Base-by-base conservation (phyloP, 2,113 vertebrate genomes). In the Microtus oregoni region DNA sequence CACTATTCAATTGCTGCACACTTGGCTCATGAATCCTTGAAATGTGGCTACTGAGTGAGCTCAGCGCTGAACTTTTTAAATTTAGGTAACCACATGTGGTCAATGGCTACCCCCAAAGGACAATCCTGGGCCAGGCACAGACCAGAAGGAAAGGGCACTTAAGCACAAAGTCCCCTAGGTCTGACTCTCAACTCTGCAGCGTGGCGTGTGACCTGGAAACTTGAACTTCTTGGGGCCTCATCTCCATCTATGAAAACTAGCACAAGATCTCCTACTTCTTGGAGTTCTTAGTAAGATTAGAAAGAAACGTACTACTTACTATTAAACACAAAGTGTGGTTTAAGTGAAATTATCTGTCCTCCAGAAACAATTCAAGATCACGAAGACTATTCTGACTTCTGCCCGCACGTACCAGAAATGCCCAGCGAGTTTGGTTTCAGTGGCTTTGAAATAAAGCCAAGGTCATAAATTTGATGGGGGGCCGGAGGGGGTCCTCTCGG, bases 391-490 rank as follows among this genome's bases (percentile, higher is more conserved):
- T 82, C 8, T 70, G 68, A 88, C 90, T 65, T 88, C 2, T 24
- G 95, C 70, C 83, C 78, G 89, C 70, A 52, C 30, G 32, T 38
- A 67, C 50, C 86, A 96, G 81, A 81, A 94, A 89, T 35, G 79
- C 44, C 70, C 72, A 82, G 79, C 5, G 70, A 22, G 73, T 76
- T 65, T 87, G 85, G 89, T 63, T 90, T 90, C 52, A 52, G 63
- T 20, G 90, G 97, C 88, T 96, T 86, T 92, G 90, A 89, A 97
- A 98, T 47, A 58, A 97, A 94, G 96, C 91, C 97, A 98, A 98
- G 97, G 97, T 98, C 97, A 94, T 32, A 91, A 95, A 85, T 86
- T 58, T n/a, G 85, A 68, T 14, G 70, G 17, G 70, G 15, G 61
- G 85, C 5, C 6, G 1, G 38, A 38, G 28, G 35, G 35, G 63